phyloP scores from a whole-genome alignment of 2,888 invertebrate genomes.

The Noctua pronuba region DNA sequence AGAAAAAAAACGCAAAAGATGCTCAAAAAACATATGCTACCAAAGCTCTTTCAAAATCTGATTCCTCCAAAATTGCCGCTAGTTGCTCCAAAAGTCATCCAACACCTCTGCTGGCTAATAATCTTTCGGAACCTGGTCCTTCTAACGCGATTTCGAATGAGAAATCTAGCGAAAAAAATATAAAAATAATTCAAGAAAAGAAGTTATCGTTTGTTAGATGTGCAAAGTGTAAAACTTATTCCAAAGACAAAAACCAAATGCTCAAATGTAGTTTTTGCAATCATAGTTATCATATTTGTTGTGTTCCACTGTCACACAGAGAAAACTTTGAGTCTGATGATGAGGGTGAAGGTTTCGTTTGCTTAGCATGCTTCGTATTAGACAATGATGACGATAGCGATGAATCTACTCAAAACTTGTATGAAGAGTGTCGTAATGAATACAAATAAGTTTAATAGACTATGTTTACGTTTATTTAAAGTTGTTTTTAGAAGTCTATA shows the following conservation, averaged over 20 bases:
- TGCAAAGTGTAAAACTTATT: neutral
- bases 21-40: neutral
- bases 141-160: neutral
- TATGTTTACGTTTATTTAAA: neutral
- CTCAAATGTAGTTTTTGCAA: constrained; percentile 1
- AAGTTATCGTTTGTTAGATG: constrained; percentile 3
- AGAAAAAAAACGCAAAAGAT: neutral
- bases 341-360: constrained; percentile 5
- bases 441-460: neutral
- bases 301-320: constrained; percentile 1
- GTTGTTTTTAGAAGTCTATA: neutral
- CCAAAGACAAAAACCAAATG: constrained; percentile 6
- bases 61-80: neutral
- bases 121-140: constrained; percentile 2
- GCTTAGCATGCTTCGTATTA: neutral
- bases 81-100: neutral
- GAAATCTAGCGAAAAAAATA: neutral
- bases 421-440: constrained; percentile 5
- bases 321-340: constrained; percentile 3
- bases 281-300: constrained; percentile 9
- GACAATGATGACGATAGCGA: neutral
- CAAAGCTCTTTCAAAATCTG: neutral
- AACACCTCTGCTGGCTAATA: neutral
- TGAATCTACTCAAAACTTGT: neutral
- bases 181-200: constrained; percentile 1